A percentile compares a stretch with the other conserved stretches of the same genome.
These are phyloP conservation scores for Calliopum simillimum DNA, from an alignment of 2,888 invertebrate species.

Conservation along the genomic window DNA sequence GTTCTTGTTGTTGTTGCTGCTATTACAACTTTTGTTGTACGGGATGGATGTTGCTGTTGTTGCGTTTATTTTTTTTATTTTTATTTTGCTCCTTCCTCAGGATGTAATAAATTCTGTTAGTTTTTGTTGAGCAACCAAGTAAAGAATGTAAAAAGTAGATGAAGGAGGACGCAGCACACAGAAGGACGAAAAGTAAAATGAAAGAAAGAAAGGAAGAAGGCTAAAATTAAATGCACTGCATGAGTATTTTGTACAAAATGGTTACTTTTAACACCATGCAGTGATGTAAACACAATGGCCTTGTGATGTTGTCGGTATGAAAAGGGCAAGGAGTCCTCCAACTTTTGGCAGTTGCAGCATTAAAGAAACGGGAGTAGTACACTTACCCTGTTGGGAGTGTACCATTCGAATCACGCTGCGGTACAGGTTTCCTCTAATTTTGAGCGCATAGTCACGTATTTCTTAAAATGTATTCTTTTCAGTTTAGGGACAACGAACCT, in stretches of 20 bases:
- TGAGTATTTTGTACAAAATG: conserved; percentile 24
- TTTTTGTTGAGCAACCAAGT: conserved; percentile 8
- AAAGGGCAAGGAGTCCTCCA: neutral
- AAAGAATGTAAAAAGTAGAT: neutral
- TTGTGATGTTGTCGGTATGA: neutral
- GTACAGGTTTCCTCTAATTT: too few species aligned
- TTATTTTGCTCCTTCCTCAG: conserved; percentile 18
- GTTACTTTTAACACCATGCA: conserved; percentile 30
- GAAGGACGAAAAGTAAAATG: conserved; percentile 3
- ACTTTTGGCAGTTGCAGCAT: neutral
- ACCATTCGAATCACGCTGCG: too few species aligned
- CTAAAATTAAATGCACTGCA: conserved; percentile 28
- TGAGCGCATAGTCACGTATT: too few species aligned
- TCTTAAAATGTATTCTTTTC: too few species aligned
- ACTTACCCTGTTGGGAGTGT: too few species aligned
- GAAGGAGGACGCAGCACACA: neutral
- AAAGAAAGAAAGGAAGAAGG: conserved; percentile 9
- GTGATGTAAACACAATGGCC: conserved; percentile 8
- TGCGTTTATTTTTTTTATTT: conserved; percentile 18
- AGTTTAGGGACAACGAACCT: too few species aligned
- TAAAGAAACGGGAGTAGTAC: neutral
- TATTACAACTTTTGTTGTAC: neutral
- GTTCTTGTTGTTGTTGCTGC: conserved; percentile 6
- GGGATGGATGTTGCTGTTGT: conserved; percentile 3
- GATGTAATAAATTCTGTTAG: conserved; percentile 36